Evolutionary conservation across 2,888 invertebrate genomes (phyloP).

Genomic region (Drosophila sordidula): DNA sequence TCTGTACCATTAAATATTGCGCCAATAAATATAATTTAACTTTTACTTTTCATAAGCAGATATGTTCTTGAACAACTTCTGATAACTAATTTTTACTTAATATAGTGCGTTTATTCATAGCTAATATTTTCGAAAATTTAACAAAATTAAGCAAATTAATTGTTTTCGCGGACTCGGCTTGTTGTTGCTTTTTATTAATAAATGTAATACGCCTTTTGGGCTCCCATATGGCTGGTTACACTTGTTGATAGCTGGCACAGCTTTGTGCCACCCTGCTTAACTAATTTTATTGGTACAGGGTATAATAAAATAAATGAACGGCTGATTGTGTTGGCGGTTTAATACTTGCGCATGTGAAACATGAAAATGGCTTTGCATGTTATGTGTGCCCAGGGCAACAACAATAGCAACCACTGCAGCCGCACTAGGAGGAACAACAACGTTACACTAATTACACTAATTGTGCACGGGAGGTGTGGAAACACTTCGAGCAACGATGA

Average conservation of each 20-base stretch:
- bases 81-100: too few relatives aligned
- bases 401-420: conserved; percentile 28
- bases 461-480: conserved; percentile 67
- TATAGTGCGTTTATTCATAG: too few relatives aligned
- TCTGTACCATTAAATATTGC: not conserved
- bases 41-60: too few relatives aligned
- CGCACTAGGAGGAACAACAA: conserved; percentile 26
- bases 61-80: too few relatives aligned
- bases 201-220: not conserved
- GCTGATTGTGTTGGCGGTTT: conserved; percentile 66
- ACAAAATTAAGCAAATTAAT: not conserved
- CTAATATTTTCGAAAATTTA: too few relatives aligned
- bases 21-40: too few relatives aligned
- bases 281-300: conserved; percentile 13
- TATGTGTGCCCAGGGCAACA: conserved; percentile 31
- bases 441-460: conserved; percentile 72
- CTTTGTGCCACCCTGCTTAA: not conserved
- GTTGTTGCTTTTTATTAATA: not conserved
- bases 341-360: conserved; percentile 50
- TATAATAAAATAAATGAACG: conserved; percentile 51
- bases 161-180: not conserved
- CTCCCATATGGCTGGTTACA: not conserved
- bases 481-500: conserved; percentile 72
- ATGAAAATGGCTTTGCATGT: conserved; percentile 75
- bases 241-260: not conserved